A percentile compares a stretch with the other conserved stretches of the same genome.
These are phyloP conservation scores for Sceloporus undulatus DNA, from an alignment of 2,113 vertebrate genomes.

Conservation along the genomic window DNA sequence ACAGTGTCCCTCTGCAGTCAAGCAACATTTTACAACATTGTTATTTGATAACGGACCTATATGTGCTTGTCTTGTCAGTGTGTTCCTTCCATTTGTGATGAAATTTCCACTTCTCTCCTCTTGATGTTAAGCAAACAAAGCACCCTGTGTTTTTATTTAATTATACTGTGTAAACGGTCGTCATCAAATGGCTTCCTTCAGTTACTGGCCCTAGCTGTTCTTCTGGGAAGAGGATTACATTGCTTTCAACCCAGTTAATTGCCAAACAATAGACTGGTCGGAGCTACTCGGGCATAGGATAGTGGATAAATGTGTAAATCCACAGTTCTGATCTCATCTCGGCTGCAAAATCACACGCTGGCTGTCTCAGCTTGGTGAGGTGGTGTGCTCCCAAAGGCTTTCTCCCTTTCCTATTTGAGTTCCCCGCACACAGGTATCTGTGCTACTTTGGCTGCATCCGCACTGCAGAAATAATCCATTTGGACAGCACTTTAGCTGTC, in stretches of 20 bases:
- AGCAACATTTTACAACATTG: constrained; percentile 4
- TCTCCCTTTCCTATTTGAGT: too few relatives aligned
- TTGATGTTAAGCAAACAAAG: constrained; percentile 52
- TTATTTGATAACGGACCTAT: constrained; percentile 5
- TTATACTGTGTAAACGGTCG: constrained; percentile 22
- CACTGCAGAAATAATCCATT: too few relatives aligned
- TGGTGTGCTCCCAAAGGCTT: too few relatives aligned
- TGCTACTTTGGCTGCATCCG: too few relatives aligned
- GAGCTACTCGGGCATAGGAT: background rate
- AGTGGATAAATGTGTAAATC: background rate
- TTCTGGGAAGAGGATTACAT: background rate
- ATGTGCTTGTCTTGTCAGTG: background rate
- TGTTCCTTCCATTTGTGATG: background rate
- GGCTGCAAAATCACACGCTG: too few relatives aligned
- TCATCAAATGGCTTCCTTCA: constrained; percentile 39
- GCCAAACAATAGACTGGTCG: background rate
- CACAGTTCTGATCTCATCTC: background rate
- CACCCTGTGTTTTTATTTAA: constrained; percentile 53
- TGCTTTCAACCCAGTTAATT: background rate
- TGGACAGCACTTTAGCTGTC: too few relatives aligned
- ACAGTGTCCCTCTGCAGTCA: background rate
- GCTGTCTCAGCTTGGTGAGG: too few relatives aligned
- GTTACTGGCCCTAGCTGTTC: constrained; percentile 26
- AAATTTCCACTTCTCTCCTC: constrained; percentile 10
- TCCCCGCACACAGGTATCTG: too few relatives aligned